Conservation (phyloP, 2,888 invertebrate genomes). For the Apodemia zela region DNA sequence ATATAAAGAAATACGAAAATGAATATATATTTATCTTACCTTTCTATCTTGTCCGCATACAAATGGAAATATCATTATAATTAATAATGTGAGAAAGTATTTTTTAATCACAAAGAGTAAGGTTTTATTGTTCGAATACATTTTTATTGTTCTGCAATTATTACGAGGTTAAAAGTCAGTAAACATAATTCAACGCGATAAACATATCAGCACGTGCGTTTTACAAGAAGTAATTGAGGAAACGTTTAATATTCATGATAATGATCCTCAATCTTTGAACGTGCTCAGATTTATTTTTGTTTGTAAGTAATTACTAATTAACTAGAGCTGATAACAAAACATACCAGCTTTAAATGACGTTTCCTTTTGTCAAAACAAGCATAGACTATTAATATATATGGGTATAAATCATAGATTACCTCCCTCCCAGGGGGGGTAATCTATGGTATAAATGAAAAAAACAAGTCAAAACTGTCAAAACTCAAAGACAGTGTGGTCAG, state of each 20-base stretch:
- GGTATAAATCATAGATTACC: too few relatives aligned
- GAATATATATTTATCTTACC: conserved; percentile 40
- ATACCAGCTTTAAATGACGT: background rate
- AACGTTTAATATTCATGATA: background rate
- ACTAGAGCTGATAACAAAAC: conserved; percentile 4
- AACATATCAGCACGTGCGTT: conserved; percentile 50
- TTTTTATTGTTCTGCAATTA: conserved; percentile 36
- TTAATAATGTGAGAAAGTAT: conserved; percentile 44
- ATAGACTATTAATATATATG: too few relatives aligned
- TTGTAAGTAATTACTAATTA: conserved; percentile 1
- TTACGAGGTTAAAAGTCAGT: conserved; percentile 44
- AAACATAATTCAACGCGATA: conserved; percentile 41
- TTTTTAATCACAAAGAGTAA: conserved; percentile 52
- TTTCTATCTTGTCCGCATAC: conserved; percentile 58
- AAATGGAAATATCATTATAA: conserved; percentile 43
- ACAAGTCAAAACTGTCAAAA: too few relatives aligned
- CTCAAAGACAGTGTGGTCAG: too few relatives aligned
- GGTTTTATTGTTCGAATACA: conserved; percentile 40
- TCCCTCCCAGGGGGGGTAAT: too few relatives aligned
- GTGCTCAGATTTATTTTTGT: conserved; percentile 5
- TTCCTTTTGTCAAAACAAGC: too few relatives aligned
- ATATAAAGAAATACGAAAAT: too few relatives aligned
- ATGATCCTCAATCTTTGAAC: background rate
- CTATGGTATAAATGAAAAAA: too few relatives aligned
- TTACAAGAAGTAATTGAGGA: conserved; percentile 21